Evolutionary conservation across 2,888 invertebrate genomes (phyloP).

Genomic region (Oscheius sp.): DNA sequence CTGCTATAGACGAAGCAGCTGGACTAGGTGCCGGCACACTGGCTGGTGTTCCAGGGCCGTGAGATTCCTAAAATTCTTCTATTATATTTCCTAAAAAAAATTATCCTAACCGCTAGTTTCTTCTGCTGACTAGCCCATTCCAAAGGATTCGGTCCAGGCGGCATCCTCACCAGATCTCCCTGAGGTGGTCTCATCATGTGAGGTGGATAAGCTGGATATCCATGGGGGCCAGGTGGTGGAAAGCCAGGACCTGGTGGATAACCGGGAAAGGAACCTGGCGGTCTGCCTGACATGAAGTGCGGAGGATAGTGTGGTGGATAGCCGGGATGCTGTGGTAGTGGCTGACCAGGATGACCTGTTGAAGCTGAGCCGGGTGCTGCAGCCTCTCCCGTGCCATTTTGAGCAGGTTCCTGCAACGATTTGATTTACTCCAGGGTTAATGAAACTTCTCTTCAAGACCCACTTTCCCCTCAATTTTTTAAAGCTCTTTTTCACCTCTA

Average conservation of each 20-base stretch:
- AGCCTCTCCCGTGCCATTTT: slow-evolving; percentile 15
- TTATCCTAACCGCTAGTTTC: slow-evolving; percentile 13
- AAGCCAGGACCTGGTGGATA: not conserved
- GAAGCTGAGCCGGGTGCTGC: not conserved
- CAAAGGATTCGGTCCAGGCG: slow-evolving; percentile 52
- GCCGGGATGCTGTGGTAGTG: slow-evolving; percentile 16
- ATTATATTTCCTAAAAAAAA: not conserved
- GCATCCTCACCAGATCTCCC: slow-evolving; percentile 55
- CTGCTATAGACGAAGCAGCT: slow-evolving; percentile 45
- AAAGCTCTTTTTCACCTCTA: no score
- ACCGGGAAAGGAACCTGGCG: slow-evolving; percentile 1
- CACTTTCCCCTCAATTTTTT: no score
- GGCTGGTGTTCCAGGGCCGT: slow-evolving; percentile 43
- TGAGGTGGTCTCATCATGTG: slow-evolving; percentile 54
- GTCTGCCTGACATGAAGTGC: slow-evolving; percentile 10
- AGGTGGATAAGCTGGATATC: slow-evolving; percentile 17
- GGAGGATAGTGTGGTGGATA: slow-evolving; percentile 27
- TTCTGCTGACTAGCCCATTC: slow-evolving; percentile 54
- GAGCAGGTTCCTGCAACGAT: slow-evolving; percentile 13
- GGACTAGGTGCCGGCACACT: slow-evolving; percentile 48
- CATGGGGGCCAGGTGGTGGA: not conserved
- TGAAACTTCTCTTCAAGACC: no score
- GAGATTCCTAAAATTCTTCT: slow-evolving; percentile 24
- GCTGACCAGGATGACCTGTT: slow-evolving; percentile 1
- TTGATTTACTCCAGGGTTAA: no score